A percentile compares a stretch with the other conserved stretches of the same genome.
Evolutionary conservation across 2,888 invertebrate species (phyloP).

Genomic region (Xestobium rufovillosum): DNA sequence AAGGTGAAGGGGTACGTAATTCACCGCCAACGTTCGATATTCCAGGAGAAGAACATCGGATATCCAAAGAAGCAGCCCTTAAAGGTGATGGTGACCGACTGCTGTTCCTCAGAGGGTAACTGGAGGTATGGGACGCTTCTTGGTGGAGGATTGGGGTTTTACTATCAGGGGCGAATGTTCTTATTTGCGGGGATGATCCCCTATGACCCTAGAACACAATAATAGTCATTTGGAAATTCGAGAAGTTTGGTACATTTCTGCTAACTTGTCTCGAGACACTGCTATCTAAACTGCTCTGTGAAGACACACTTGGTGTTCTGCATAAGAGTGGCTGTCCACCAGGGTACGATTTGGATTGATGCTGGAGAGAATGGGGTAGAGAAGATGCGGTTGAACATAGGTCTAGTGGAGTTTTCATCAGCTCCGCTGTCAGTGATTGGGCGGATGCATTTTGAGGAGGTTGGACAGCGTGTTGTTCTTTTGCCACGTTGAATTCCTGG

Average conservation of each 20-base stretch:
- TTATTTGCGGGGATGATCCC: slow-evolving; percentile 76
- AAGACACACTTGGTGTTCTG: slow-evolving; percentile 73
- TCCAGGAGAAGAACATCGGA: slow-evolving; percentile 55
- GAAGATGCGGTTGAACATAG: slow-evolving; percentile 47
- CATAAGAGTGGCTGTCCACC: slow-evolving; percentile 54
- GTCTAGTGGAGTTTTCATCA: slow-evolving; percentile 48
- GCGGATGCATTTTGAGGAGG: slow-evolving; percentile 47
- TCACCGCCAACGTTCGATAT: slow-evolving; percentile 31
- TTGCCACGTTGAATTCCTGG: slow-evolving; percentile 59
- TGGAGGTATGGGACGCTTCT: slow-evolving; percentile 37
- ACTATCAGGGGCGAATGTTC: slow-evolving; percentile 77
- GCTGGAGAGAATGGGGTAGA: slow-evolving; percentile 49
- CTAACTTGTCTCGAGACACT: slow-evolving; percentile 46
- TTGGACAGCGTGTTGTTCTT: slow-evolving; percentile 57
- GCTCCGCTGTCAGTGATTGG: slow-evolving; percentile 37
- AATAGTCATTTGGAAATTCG: too few relatives aligned
- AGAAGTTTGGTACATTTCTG: too few relatives aligned
- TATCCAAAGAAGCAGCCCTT: slow-evolving; percentile 69
- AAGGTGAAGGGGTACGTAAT: slow-evolving; percentile 55
- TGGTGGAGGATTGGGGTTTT: slow-evolving; percentile 47
- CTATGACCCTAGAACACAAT: slow-evolving; percentile 55
- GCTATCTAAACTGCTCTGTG: slow-evolving; percentile 76
- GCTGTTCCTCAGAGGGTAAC: slow-evolving; percentile 43
- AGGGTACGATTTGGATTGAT: slow-evolving; percentile 62
- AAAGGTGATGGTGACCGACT: slow-evolving; percentile 72